Conservation (phyloP, 2,888 invertebrate genomes). For the Pristionchus japonicus region DNA sequence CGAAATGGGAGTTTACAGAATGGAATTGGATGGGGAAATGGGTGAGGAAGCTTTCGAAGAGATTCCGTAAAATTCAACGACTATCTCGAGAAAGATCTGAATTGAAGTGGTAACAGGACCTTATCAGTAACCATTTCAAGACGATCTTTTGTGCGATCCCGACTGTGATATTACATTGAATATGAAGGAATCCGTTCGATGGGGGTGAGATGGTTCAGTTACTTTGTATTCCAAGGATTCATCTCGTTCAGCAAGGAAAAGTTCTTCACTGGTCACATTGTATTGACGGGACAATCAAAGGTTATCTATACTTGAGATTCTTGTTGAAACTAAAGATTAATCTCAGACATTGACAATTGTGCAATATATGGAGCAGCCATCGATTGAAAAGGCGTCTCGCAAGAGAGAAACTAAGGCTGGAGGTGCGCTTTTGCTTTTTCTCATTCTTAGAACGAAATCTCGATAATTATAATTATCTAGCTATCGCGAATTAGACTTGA, state of each 20-base stretch:
- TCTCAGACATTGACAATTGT: background rate
- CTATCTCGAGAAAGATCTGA: too few species aligned
- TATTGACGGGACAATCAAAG: background rate
- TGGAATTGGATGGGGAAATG: background rate
- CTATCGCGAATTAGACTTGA: background rate
- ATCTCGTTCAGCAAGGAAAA: background rate
- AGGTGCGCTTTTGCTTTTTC: background rate
- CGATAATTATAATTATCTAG: too few species aligned
- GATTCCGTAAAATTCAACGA: too few species aligned
- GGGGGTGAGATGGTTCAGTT: background rate
- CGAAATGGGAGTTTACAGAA: background rate
- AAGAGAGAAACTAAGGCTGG: background rate
- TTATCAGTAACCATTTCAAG: background rate
- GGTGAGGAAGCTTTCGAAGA: background rate
- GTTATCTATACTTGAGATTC: background rate
- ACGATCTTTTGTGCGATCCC: background rate
- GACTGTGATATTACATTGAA: background rate
- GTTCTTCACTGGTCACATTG: background rate
- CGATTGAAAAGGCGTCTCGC: background rate
- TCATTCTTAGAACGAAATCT: background rate
- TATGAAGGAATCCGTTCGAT: background rate
- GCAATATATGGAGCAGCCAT: background rate
- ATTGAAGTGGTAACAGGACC: too few species aligned
- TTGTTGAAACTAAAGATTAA: background rate
- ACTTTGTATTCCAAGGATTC: background rate